These are phyloP conservation scores for Grantiella picta DNA, from an alignment of 2,113 vertebrate species.

Conservation along the genomic window DNA sequence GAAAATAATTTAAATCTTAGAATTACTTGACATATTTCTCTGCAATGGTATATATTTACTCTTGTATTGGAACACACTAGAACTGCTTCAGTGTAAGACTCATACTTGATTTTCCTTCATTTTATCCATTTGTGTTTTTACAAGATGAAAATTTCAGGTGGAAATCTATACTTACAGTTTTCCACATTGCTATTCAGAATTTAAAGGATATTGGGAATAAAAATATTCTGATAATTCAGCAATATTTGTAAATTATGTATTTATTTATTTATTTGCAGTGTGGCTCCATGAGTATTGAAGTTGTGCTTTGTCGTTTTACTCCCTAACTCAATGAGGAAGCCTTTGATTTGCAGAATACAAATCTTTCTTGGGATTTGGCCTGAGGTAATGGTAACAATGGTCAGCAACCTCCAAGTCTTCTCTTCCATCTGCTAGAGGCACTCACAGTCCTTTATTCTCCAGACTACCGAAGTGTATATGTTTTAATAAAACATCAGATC, in stretches of 20 bases:
- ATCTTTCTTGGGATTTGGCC: not conserved
- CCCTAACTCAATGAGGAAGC: not conserved
- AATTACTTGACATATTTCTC: not conserved
- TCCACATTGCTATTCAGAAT: not conserved
- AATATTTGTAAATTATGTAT: not conserved
- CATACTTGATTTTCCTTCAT: not conserved
- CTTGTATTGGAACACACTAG: not conserved
- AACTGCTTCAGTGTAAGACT: not conserved
- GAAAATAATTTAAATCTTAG: not conserved
- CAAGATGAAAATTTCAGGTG: not conserved
- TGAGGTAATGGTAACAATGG: not conserved
- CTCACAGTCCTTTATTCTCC: not conserved
- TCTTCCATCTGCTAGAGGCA: not conserved
- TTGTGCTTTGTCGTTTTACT: not conserved
- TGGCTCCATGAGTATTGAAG: not conserved
- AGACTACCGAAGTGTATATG: not conserved
- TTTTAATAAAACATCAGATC: not conserved
- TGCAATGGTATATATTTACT: not conserved
- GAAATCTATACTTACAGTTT: not conserved
- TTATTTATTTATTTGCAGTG: not conserved
- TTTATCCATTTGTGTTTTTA: not conserved
- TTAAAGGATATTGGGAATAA: not conserved
- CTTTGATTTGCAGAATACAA: not conserved
- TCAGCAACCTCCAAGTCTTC: not conserved
- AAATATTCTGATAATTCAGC: not conserved